These are phyloP conservation scores for Cephus spinipes DNA, from an alignment of 2,888 invertebrate species.

Conservation along the genomic window DNA sequence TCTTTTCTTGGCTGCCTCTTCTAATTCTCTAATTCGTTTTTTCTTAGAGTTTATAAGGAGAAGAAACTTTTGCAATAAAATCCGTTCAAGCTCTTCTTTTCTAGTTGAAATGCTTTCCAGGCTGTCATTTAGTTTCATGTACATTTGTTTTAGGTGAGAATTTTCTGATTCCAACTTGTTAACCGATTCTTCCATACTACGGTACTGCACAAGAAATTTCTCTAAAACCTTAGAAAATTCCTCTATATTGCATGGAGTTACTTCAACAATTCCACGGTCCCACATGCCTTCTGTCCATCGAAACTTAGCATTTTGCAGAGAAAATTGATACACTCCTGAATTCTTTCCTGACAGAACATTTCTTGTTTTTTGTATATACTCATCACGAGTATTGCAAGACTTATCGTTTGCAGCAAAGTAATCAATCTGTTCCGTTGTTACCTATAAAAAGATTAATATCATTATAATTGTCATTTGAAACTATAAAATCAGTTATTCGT, in stretches of 20 bases:
- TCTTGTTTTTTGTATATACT: background rate
- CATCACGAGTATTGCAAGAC: background rate
- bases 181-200: background rate
- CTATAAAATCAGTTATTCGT: background rate
- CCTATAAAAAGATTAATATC: background rate
- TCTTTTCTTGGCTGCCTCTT: background rate
- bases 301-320: background rate
- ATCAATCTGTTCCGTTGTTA: background rate
- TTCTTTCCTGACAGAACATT: background rate
- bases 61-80: background rate
- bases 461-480: background rate
- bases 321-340: background rate
- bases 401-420: background rate
- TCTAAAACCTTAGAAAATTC: background rate
- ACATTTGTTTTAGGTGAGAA: background rate
- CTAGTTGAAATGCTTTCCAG: background rate
- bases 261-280: background rate
- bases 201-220: background rate
- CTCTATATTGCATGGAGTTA: background rate
- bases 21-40: conserved; percentile 1
- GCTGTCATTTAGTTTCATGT: background rate
- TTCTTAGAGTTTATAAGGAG: background rate
- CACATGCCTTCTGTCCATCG: background rate
- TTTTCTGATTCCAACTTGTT: background rate
- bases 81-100: background rate